Conservation (phyloP, 2,888 invertebrate species). For the Anthoptus insignis region DNA sequence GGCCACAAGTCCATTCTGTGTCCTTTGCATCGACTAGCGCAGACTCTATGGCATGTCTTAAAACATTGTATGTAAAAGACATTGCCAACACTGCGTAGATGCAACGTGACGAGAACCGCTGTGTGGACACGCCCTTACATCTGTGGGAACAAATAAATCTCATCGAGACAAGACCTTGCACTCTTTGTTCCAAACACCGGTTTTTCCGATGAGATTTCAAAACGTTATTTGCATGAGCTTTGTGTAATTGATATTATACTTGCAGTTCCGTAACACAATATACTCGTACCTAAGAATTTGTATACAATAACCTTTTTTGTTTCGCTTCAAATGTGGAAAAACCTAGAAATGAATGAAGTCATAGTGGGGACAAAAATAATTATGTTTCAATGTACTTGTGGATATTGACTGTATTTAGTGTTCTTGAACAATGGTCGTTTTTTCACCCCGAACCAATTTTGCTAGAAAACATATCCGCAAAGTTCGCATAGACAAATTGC, state of each 20-base stretch:
- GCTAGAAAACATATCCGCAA: too few relatives aligned
- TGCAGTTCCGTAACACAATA: constrained; percentile 11
- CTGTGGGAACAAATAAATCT: constrained; percentile 80
- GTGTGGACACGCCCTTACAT: too few relatives aligned
- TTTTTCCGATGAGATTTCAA: constrained; percentile 28
- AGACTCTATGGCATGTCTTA: too few relatives aligned
- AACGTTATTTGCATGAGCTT: constrained; percentile 34
- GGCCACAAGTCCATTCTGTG: too few relatives aligned
- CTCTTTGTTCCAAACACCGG: constrained; percentile 24
- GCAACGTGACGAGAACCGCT: too few relatives aligned
- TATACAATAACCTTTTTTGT: constrained; percentile 20
- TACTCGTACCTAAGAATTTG: not conserved
- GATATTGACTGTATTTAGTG: not conserved
- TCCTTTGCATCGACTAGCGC: too few relatives aligned
- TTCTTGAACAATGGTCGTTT: not conserved
- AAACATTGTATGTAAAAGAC: too few relatives aligned
- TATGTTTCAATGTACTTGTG: not conserved
- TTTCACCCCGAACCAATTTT: too few relatives aligned
- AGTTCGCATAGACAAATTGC: too few relatives aligned
- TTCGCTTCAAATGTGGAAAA: constrained; percentile 14
- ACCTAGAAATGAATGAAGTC: constrained; percentile 8
- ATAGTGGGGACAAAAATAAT: not conserved
- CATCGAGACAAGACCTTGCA: constrained; percentile 59
- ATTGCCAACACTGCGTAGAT: too few relatives aligned
- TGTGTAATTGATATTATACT: constrained; percentile 37